Evolutionary conservation across 2,113 vertebrate genomes (phyloP), one percentile per base, ranked within the genome.

Genomic region (Cavia aperea): DNA sequence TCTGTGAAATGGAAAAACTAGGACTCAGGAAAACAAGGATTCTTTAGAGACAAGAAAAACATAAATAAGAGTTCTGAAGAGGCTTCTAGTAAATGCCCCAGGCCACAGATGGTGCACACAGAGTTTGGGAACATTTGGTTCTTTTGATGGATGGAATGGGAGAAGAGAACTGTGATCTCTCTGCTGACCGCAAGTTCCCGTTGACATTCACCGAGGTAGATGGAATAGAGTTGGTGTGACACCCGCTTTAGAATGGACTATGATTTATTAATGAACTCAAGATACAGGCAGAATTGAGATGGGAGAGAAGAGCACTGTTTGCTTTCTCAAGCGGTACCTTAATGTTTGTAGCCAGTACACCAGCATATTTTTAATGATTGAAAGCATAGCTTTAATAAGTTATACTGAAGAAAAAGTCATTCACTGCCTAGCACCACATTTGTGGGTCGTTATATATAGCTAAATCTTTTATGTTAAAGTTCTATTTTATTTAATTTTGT

Each of bases 201-300:
- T 77, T 83, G 92, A 58, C 73, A 78, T 8, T 36, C 90, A 54
- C 24, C 0, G 0, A 94, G 49, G 70, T 94, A 82, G 91, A 91
- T 85, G 54, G 75, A 96, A 60, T 88, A 75, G 75, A 96, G 93
- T 73, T 91, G 86, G 36, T 54, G 16, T 84, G 73, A 92, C 26
- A 0, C 94, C 86, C 78, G 56, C 97, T 97, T 94, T 95, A 96
- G 96, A 95, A 62, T 56, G n/a, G 91, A 31, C 24, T 73, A 89
- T 97, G 92, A 94, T 95, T 97, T 97, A 97, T 97, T 98, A 95
- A 98, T 97, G 95, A 96, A 24, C 77, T 95, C 31, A 60, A 66
- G 79, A 87, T 63, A 70, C 39, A 72, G 51, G 29, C 70, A 84
- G 75, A 77, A 81, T 54, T 91, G 73, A 65, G 73, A 75, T 89